phyloP scores from a whole-genome alignment of 1,140 invertebrate species.

The Caenorhabditis brenneri region DNA sequence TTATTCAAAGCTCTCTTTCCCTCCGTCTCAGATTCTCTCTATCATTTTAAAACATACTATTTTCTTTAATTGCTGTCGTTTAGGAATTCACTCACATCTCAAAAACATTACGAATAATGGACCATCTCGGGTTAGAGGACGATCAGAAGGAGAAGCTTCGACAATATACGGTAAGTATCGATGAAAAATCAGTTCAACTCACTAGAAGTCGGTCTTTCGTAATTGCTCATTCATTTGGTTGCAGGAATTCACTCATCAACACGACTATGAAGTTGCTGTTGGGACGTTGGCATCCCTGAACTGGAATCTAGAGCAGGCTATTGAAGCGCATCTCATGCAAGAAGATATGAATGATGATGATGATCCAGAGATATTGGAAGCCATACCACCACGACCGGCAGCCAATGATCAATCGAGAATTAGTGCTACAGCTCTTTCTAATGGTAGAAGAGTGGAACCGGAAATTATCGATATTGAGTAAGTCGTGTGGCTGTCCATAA shows the following conservation, averaged over 20 bases:
- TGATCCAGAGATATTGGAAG: conserved; percentile 19
- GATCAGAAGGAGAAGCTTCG: conserved; percentile 35
- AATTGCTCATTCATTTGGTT: too few relatives aligned
- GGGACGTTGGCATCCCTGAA: conserved; percentile 32
- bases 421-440: not conserved
- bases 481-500: not conserved
- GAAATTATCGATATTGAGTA: not conserved
- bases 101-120: not conserved
- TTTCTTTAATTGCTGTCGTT: too few relatives aligned
- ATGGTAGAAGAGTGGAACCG: not conserved
- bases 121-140: not conserved
- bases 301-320: conserved; percentile 43
- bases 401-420: too few relatives aligned
- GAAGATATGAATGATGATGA: conserved; percentile 25
- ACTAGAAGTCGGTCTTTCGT: too few relatives aligned
- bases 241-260: conserved; percentile 34
- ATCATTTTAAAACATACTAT: too few relatives aligned
- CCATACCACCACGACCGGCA: not conserved
- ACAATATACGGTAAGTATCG: conserved; percentile 7
- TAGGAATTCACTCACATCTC: not conserved
- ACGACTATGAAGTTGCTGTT: conserved; percentile 31
- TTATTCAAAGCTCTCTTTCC: too few relatives aligned
- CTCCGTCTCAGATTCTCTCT: too few relatives aligned
- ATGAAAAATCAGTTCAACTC: too few relatives aligned
- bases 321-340: conserved; percentile 39